Percentiles rank a stretch among this genome's conserved stretches.
Evolutionary conservation across 1,140 invertebrate genomes (phyloP).

Genomic region (Cydia splendana): DNA sequence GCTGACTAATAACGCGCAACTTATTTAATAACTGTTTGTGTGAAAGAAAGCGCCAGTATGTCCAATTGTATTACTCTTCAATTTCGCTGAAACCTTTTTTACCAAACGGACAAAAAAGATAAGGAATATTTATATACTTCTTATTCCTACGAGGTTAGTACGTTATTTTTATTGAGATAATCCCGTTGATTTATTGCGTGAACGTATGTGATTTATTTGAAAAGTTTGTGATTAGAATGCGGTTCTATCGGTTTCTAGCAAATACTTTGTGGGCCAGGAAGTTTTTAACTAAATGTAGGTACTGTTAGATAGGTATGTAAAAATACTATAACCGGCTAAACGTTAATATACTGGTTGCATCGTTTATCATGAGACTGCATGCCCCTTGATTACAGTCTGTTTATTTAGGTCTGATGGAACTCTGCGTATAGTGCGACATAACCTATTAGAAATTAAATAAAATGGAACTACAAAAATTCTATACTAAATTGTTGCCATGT

Average conservation of each 20-base stretch:
- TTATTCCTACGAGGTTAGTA: slow-evolving; percentile 24
- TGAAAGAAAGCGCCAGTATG: background rate
- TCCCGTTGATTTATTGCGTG: slow-evolving; percentile 49
- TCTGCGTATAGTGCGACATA: too few relatives aligned
- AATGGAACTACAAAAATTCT: too few relatives aligned
- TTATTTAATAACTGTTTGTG: background rate
- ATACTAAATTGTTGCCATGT: too few relatives aligned
- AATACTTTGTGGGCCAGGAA: background rate
- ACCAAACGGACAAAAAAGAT: slow-evolving; percentile 11
- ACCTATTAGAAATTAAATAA: too few relatives aligned
- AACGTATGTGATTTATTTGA: slow-evolving; percentile 31
- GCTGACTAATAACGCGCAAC: background rate
- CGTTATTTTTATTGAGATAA: slow-evolving; percentile 46
- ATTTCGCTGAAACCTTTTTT: slow-evolving; percentile 18
- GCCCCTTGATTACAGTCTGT: too few relatives aligned
- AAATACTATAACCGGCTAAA: background rate
- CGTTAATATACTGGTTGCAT: too few relatives aligned
- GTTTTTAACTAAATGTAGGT: background rate
- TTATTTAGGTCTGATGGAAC: too few relatives aligned
- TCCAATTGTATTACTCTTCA: background rate
- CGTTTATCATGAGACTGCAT: too few relatives aligned
- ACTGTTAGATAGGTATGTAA: too few relatives aligned
- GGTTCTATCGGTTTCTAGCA: slow-evolving; percentile 37
- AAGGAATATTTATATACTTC: slow-evolving; percentile 28
- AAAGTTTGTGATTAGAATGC: slow-evolving; percentile 43